Conservation (phyloP, 2,888 invertebrate genomes). For the Incurvaria masculella region DNA sequence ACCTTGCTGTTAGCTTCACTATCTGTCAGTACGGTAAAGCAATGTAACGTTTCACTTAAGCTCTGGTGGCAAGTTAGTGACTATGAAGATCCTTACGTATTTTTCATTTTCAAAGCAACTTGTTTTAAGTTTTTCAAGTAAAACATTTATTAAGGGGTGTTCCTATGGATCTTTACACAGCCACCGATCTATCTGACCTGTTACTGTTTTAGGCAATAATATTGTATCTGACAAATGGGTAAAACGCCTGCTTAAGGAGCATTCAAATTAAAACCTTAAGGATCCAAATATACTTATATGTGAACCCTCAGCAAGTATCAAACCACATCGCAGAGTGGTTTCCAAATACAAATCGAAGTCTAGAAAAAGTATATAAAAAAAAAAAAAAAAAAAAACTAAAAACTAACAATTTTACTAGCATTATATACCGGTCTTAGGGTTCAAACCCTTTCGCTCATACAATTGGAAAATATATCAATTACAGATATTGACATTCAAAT, state of each 20-base stretch:
- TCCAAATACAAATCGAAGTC: constrained; percentile 3
- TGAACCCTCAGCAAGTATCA: constrained; percentile 9
- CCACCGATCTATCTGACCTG: constrained; percentile 15
- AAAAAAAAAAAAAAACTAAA: no score
- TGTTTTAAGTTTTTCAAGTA: constrained; percentile 8
- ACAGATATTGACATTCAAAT: no score
- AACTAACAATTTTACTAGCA: constrained; percentile 2
- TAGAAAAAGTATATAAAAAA: constrained; percentile 11
- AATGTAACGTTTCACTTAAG: no score
- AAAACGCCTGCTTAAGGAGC: constrained; percentile 8
- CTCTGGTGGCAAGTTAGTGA: no score
- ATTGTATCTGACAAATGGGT: constrained; percentile 6
- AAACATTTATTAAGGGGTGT: constrained; percentile 11
- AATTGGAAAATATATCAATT: constrained; percentile 1
- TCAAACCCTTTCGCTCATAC: background rate
- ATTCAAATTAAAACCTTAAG: constrained; percentile 6
- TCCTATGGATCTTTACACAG: constrained; percentile 14
- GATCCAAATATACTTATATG: constrained; percentile 8
- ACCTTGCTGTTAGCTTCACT: background rate
- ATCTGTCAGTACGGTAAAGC: no score
- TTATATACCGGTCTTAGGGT: constrained; percentile 8
- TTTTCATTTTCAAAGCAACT: no score
- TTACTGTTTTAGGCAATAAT: constrained; percentile 7
- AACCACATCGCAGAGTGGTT: background rate
- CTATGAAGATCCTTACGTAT: no score